Conservation (phyloP, 2,113 vertebrate genomes). For the Mohoua ochrocephala region DNA sequence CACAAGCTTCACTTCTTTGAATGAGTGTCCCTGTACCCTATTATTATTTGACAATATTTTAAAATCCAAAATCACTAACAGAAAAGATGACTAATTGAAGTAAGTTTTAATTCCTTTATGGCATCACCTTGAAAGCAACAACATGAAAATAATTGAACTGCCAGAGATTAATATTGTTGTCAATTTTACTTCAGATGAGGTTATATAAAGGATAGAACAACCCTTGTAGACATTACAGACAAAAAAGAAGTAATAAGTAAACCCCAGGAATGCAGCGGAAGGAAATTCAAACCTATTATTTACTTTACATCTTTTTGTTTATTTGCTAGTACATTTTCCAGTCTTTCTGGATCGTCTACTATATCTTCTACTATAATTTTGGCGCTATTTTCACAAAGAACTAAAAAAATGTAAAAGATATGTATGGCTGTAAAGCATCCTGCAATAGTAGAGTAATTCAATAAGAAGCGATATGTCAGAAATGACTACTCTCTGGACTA, state of each 20-base stretch:
- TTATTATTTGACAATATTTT: background rate
- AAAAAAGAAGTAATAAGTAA: background rate
- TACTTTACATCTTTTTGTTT: background rate
- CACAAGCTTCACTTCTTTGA: background rate
- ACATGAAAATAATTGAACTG: background rate
- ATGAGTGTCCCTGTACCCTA: background rate
- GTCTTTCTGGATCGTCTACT: background rate
- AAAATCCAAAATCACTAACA: background rate
- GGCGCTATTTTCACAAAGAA: background rate
- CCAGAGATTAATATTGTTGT: background rate
- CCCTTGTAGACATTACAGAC: background rate
- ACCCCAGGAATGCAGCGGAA: background rate
- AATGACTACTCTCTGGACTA: background rate
- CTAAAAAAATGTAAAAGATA: background rate
- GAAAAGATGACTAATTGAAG: background rate
- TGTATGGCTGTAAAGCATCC: background rate
- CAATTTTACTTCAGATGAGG: background rate
- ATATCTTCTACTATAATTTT: background rate
- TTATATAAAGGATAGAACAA: background rate
- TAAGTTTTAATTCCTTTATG: background rate
- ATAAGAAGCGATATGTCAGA: background rate
- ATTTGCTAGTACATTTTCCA: background rate
- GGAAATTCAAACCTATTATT: background rate
- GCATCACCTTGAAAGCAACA: background rate
- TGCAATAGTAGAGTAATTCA: background rate